A percentile compares a stretch with the other conserved stretches of the same genome.
Conservation (phyloP, 2,113 vertebrate species). For the Nycticebus coucang region DNA sequence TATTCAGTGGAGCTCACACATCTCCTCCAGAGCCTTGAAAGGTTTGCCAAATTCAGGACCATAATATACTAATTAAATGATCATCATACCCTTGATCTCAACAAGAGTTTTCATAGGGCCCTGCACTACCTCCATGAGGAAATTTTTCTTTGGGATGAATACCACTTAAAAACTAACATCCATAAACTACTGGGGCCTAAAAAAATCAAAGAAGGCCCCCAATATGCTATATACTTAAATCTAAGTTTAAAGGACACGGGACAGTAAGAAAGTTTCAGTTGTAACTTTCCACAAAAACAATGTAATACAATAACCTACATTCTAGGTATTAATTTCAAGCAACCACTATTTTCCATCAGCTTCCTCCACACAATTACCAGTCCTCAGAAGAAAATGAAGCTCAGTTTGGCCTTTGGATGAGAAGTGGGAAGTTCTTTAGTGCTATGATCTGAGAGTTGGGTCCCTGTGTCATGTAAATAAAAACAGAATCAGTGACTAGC, state of each 20-base stretch:
- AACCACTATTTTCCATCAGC: not conserved
- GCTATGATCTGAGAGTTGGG: not conserved
- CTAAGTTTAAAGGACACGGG: conserved; percentile 3
- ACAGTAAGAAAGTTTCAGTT: not conserved
- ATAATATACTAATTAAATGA: not conserved
- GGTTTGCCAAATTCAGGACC: not conserved
- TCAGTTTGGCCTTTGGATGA: not conserved
- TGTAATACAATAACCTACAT: conserved; percentile 11
- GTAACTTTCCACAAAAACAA: conserved; percentile 26
- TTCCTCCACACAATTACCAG: not conserved
- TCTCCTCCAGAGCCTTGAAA: not conserved
- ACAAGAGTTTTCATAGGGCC: not conserved
- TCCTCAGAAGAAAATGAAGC: conserved; percentile 15
- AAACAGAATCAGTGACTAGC: not conserved
- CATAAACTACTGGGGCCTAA: not conserved
- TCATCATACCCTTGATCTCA: not conserved
- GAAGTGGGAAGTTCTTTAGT: conserved; percentile 26
- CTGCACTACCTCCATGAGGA: not conserved
- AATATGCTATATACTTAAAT: not conserved
- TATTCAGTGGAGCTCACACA: not conserved
- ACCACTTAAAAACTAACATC: conserved; percentile 3
- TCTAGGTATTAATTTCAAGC: conserved; percentile 26
- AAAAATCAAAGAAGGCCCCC: not conserved
- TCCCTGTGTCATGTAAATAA: not conserved
- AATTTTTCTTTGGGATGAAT: conserved; percentile 6